Evolutionary conservation across 2,797 vertebrate genomes (phyloP).

Genomic region (Alca torda): DNA sequence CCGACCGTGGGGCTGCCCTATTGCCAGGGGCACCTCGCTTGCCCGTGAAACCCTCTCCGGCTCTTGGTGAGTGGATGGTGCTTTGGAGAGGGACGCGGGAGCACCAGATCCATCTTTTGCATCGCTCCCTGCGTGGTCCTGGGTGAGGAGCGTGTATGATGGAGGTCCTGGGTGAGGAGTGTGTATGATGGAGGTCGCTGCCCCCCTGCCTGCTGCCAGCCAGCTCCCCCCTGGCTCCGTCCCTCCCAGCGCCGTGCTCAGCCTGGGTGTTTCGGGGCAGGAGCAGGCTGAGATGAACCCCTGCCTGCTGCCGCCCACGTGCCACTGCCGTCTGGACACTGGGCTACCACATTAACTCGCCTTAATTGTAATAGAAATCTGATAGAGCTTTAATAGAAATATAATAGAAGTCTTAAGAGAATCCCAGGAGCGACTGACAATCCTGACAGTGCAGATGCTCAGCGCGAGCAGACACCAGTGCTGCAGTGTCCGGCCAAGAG

Average conservation of each 20-base stretch:
- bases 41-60: not conserved
- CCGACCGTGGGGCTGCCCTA: not conserved
- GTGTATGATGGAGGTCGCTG: not conserved
- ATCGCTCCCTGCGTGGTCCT: not conserved
- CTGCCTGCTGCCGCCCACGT: not conserved
- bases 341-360: not conserved
- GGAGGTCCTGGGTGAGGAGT: accelerated
- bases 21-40: not conserved
- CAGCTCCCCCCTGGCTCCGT: not conserved
- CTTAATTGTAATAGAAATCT: not conserved
- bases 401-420: not conserved
- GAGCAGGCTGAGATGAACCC: not conserved
- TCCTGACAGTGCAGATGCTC: not conserved
- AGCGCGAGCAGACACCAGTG: not conserved
- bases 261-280: not conserved
- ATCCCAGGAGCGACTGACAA: not conserved
- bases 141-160: accelerated
- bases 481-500: not conserved
- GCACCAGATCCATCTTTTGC: too few species aligned
- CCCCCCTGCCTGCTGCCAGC: not conserved
- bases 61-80: not conserved
- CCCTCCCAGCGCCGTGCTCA: not conserved
- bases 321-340: not conserved
- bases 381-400: not conserved
- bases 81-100: not conserved